Conservation (phyloP, 2,888 invertebrate genomes). For the Emmelina monodactyla region DNA sequence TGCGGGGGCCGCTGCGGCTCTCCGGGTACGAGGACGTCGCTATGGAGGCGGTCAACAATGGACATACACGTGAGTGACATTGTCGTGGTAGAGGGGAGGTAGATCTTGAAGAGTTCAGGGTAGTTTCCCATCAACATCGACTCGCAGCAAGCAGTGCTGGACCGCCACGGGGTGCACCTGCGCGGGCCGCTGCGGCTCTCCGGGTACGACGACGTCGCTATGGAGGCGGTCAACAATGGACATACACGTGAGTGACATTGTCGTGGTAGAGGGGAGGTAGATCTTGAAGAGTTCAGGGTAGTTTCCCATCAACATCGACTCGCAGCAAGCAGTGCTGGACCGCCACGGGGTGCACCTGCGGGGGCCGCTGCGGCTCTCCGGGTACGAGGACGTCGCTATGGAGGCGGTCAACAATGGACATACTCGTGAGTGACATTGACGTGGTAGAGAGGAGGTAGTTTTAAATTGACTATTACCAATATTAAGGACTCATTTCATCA, state of each 20-base stretch:
- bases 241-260: constrained; percentile 47
- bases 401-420: constrained; percentile 42
- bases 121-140: constrained; percentile 84
- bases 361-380: constrained; percentile 39
- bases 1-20: constrained; percentile 38
- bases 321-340: constrained; percentile 58
- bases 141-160: constrained; percentile 57
- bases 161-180: constrained; percentile 41
- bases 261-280: no score
- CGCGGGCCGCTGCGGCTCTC: constrained; percentile 37
- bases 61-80: constrained; percentile 47
- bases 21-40: constrained; percentile 36
- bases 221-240: constrained; percentile 39
- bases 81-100: no score
- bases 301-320: constrained; percentile 79
- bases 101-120: no score
- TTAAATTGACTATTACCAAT: no score
- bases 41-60: constrained; percentile 35
- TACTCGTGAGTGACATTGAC: constrained; percentile 43
- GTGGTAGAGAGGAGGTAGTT: no score
- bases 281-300: no score
- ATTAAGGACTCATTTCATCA: neutral
- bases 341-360: constrained; percentile 38
- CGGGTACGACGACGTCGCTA: constrained; percentile 34
- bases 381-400: constrained; percentile 32